Conservation (phyloP, 2,888 invertebrate species). For the Agapostemon virescens region DNA sequence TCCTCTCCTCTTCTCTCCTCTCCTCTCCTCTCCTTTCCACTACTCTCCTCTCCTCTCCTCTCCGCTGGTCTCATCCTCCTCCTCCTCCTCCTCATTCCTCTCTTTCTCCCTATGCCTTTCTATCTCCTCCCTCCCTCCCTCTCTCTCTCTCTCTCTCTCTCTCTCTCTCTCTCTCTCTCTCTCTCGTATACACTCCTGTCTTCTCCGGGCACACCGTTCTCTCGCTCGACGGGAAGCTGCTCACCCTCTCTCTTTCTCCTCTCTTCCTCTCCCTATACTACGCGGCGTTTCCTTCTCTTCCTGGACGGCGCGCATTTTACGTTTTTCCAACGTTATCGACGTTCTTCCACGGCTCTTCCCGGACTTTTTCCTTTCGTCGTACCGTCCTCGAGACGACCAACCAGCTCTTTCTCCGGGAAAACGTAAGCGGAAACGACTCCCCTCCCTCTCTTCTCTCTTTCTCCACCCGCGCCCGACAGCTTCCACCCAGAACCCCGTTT, state of each 20-base stretch:
- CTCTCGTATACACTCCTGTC: conserved; percentile 40
- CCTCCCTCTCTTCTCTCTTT: background rate
- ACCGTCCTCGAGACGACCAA: conserved; percentile 68
- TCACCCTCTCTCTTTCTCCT: conserved; percentile 40
- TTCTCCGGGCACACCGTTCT: conserved; percentile 26
- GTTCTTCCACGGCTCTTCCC: conserved; percentile 73
- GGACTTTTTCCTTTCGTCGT: conserved; percentile 72
- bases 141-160: background rate
- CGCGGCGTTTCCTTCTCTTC: conserved; percentile 62
- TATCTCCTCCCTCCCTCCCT: conserved; percentile 20
- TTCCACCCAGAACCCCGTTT: conserved; percentile 37
- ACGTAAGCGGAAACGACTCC: conserved; percentile 68
- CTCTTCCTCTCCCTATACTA: conserved; percentile 58
- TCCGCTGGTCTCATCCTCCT: conserved; percentile 27
- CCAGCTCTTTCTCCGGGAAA: conserved; percentile 68
- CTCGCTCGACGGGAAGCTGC: conserved; percentile 47
- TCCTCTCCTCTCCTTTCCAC: conserved; percentile 35
- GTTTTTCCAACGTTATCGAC: conserved; percentile 80
- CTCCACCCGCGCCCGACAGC: conserved; percentile 28
- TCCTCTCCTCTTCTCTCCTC: conserved; percentile 57
- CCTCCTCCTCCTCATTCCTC: conserved; percentile 18
- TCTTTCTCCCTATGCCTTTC: conserved; percentile 52
- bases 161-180: conserved; percentile 7
- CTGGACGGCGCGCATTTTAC: conserved; percentile 71
- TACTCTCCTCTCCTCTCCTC: conserved; percentile 11